These are phyloP conservation scores for Sebastes miniatus DNA, from an alignment of 2,797 vertebrate genomes.

Conservation along the genomic window DNA sequence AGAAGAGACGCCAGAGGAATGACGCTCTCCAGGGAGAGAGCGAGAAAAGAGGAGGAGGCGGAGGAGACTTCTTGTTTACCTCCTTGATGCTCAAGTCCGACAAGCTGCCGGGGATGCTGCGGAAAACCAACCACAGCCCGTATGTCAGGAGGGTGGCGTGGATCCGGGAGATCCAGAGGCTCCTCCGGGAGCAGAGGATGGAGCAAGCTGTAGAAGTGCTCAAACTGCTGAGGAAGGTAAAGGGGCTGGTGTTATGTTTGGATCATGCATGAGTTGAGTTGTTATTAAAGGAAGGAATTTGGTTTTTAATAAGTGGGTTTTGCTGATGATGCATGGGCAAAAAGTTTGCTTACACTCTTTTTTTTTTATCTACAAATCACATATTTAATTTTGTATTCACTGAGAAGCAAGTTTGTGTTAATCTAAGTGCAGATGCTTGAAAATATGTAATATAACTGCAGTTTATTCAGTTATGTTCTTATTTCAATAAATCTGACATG, in stretches of 20 bases:
- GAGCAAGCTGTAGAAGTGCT: slow-evolving; percentile 86
- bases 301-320: background rate
- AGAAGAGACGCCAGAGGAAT: slow-evolving; percentile 68
- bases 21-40: slow-evolving; percentile 50
- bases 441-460: background rate
- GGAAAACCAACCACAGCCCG: slow-evolving; percentile 84
- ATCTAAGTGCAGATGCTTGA: background rate
- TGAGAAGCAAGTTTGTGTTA: background rate
- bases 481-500: background rate
- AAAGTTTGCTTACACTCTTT: background rate
- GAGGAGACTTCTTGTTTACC: slow-evolving; percentile 82
- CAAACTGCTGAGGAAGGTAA: slow-evolving; percentile 86
- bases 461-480: background rate
- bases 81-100: slow-evolving; percentile 86
- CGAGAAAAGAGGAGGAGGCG: slow-evolving; percentile 60
- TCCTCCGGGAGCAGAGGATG: slow-evolving; percentile 82
- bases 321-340: background rate
- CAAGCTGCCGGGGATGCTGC: slow-evolving; percentile 87
- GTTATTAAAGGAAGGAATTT: background rate
- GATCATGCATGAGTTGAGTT: background rate
- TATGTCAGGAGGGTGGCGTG: slow-evolving; percentile 86
- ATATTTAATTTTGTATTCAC: background rate
- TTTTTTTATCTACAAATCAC: background rate
- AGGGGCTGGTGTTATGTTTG: background rate
- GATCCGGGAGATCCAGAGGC: slow-evolving; percentile 89